Conservation (phyloP, 1,140 invertebrate species). For the Trichoplusia ni region DNA sequence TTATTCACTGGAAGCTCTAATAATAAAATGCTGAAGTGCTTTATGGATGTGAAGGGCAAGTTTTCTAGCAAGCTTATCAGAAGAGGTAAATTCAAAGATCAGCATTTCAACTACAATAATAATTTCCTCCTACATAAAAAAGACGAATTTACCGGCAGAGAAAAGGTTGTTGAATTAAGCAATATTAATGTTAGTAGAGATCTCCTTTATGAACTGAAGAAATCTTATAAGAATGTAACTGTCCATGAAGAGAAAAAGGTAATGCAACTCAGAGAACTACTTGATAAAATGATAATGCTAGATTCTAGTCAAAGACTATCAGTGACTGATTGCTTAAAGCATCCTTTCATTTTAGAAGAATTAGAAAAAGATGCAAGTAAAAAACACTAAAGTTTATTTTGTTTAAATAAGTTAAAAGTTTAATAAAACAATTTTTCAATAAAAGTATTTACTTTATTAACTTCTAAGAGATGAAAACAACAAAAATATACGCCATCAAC, state of each 20-base stretch:
- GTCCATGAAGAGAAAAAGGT: constrained; percentile 94
- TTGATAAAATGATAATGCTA: constrained; percentile 95
- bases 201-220: constrained; percentile 89
- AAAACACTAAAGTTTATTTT: constrained; percentile 34
- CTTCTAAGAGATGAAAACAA: constrained; percentile 68
- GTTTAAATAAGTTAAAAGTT: constrained; percentile 21
- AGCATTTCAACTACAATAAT: constrained; percentile 98
- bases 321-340: constrained; percentile 95
- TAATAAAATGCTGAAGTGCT: constrained; percentile 99
- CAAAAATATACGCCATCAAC: constrained; percentile 74
- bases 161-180: constrained; percentile 95
- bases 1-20: constrained; percentile 99
- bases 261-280: constrained; percentile 94
- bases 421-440: constrained; percentile 57
- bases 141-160: constrained; percentile 98
- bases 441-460: constrained; percentile 70
- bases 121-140: constrained; percentile 98
- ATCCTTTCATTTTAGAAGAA: constrained; percentile 98
- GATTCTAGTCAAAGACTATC: constrained; percentile 96
- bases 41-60: constrained; percentile 98
- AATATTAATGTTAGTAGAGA: constrained; percentile 92
- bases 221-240: constrained; percentile 92
- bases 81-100: constrained; percentile 96
- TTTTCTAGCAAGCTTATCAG: constrained; percentile 97
- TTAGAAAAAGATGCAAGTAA: constrained; percentile 79